Evolutionary conservation across 2,888 invertebrate species (phyloP).

Genomic region (Tortricodes alternella): DNA sequence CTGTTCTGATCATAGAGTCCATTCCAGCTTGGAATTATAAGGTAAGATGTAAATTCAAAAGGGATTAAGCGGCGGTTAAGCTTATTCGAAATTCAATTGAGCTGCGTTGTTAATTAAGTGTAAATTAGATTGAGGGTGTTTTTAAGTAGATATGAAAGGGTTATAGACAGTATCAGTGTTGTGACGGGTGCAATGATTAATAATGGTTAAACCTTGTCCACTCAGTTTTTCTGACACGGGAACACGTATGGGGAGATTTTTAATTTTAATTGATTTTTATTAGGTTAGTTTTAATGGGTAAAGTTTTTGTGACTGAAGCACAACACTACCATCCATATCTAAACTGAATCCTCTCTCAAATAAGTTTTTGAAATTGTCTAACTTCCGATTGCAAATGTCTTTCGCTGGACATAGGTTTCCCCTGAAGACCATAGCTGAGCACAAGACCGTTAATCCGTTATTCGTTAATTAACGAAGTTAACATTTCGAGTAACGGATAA

Average conservation of each 20-base stretch:
- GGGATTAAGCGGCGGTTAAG: constrained; percentile 31
- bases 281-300: constrained; percentile 4
- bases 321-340: no score
- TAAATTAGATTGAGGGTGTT: constrained; percentile 28
- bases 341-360: no score
- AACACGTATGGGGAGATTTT: constrained; percentile 55
- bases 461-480: no score
- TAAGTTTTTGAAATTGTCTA: no score
- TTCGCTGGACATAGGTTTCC: no score
- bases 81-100: constrained; percentile 31
- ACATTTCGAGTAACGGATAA: no score
- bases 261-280: constrained; percentile 35
- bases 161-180: constrained; percentile 79
- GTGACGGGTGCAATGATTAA: constrained; percentile 80
- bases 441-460: no score
- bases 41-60: constrained; percentile 36
- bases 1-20: constrained; percentile 29
- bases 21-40: constrained; percentile 33
- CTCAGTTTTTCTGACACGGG: constrained; percentile 60
- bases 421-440: no score
- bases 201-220: constrained; percentile 76
- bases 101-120: background rate
- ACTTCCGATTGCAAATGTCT: no score
- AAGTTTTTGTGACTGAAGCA: no score
- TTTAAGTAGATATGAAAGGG: constrained; percentile 57